These are phyloP conservation scores for Bovichtus diacanthus DNA, from an alignment of 2,797 vertebrate species.

Conservation along the genomic window DNA sequence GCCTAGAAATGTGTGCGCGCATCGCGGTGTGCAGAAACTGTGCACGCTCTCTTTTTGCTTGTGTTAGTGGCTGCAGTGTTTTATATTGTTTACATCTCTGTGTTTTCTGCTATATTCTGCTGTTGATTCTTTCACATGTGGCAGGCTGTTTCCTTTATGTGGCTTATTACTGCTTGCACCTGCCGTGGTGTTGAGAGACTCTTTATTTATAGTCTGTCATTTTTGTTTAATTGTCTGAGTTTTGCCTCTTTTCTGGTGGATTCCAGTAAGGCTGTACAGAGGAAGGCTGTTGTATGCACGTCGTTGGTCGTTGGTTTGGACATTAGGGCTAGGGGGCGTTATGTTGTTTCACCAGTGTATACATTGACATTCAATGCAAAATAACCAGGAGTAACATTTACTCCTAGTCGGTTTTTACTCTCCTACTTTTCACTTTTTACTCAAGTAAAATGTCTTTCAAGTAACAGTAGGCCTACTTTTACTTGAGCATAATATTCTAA, in stretches of 20 bases:
- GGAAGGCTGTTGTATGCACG: neutral
- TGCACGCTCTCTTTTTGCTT: neutral
- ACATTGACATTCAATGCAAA: neutral
- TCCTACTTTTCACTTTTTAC: neutral
- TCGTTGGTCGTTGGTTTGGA: neutral
- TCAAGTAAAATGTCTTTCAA: neutral
- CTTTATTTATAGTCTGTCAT: neutral
- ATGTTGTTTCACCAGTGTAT: neutral
- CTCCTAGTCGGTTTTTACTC: neutral
- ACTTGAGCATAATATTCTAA: neutral
- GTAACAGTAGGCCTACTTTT: neutral
- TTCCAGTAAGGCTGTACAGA: neutral
- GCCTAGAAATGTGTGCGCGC: neutral
- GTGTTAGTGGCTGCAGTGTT: conserved; percentile 3
- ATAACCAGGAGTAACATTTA: neutral
- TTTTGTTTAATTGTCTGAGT: neutral
- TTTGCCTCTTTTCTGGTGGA: neutral
- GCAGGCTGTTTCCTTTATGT: neutral
- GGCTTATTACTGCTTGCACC: neutral
- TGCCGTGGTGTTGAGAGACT: neutral
- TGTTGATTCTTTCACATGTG: neutral
- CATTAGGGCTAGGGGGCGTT: neutral
- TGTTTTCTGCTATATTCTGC: conserved; percentile 1
- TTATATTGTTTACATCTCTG: neutral
- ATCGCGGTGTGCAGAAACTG: neutral